A percentile compares a stretch with the other conserved stretches of the same genome.
These are phyloP conservation scores for Platycheirus rosarum DNA, from an alignment of 2,888 invertebrate species.

Conservation along the genomic window DNA sequence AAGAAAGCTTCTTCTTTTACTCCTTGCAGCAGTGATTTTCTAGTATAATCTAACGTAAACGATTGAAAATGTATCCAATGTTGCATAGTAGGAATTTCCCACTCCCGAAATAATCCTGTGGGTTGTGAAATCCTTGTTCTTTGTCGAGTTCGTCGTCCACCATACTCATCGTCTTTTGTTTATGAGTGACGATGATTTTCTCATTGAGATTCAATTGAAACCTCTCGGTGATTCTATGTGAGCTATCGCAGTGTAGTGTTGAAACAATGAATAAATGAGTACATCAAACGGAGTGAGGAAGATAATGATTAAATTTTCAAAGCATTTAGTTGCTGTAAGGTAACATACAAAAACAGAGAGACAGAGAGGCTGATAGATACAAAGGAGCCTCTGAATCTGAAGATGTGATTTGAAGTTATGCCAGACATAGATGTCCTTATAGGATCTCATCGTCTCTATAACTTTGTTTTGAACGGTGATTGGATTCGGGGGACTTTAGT, in stretches of 20 bases:
- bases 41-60: slow-evolving; percentile 45
- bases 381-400: slow-evolving; percentile 26
- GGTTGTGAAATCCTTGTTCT: neutral
- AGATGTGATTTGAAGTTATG: slow-evolving; percentile 31
- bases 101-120: no score
- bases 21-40: slow-evolving; percentile 44
- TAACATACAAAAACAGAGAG: slow-evolving; percentile 4
- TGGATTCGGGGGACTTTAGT: slow-evolving; percentile 61
- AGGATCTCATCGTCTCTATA: neutral
- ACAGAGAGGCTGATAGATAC: neutral
- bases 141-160: neutral
- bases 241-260: slow-evolving; percentile 46
- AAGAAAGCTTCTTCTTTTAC: slow-evolving; percentile 53
- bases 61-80: slow-evolving; percentile 52
- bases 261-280: slow-evolving; percentile 73
- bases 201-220: slow-evolving; percentile 69
- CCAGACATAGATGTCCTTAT: slow-evolving; percentile 35
- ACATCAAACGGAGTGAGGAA: slow-evolving; percentile 30
- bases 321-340: slow-evolving; percentile 67
- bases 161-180: slow-evolving; percentile 63
- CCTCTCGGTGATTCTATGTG: slow-evolving; percentile 48
- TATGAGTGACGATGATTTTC: slow-evolving; percentile 72
- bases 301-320: slow-evolving; percentile 73
- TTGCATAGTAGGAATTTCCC: slow-evolving; percentile 33
- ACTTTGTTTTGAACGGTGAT: slow-evolving; percentile 56